A percentile compares a stretch with the other conserved stretches of the same genome.
Evolutionary conservation across 2,797 vertebrate species (phyloP).

Genomic region (Alosa sapidissima): DNA sequence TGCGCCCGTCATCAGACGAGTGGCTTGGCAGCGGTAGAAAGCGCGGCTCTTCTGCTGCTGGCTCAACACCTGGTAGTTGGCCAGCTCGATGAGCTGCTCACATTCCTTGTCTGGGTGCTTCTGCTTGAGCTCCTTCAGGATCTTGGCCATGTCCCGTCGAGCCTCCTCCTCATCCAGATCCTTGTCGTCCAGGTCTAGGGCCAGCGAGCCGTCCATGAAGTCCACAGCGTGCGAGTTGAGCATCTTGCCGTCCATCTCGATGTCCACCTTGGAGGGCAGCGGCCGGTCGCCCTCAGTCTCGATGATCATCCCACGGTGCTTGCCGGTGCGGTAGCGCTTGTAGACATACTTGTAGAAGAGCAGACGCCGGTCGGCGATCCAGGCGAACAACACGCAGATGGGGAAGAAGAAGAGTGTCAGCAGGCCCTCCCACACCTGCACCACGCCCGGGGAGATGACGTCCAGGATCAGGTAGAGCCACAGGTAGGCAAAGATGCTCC

Average conservation of each 20-base stretch:
- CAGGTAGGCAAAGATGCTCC: slow-evolving; percentile 99
- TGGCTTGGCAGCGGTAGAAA: slow-evolving; percentile 98
- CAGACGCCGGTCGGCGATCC: slow-evolving; percentile 95
- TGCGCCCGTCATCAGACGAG: slow-evolving; percentile 95
- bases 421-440: slow-evolving; percentile 97
- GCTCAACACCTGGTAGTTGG: slow-evolving; percentile 98
- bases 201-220: slow-evolving; percentile 89
- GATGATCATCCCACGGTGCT: slow-evolving; percentile 97
- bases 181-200: slow-evolving; percentile 89
- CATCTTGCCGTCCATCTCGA: slow-evolving; percentile 98
- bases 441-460: slow-evolving; percentile 91
- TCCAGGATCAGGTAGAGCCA: slow-evolving; percentile 98
- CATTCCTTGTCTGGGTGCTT: slow-evolving; percentile 98
- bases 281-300: slow-evolving; percentile 95
- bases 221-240: slow-evolving; percentile 94
- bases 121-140: slow-evolving; percentile 97
- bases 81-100: slow-evolving; percentile 94
- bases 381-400: slow-evolving; percentile 95
- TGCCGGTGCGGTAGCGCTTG: slow-evolving; percentile 94
- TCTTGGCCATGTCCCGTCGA: slow-evolving; percentile 95
- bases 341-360: slow-evolving; percentile 99
- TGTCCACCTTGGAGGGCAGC: slow-evolving; percentile 91
- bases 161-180: slow-evolving; percentile 96
- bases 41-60: slow-evolving; percentile 98
- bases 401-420: slow-evolving; percentile 98